A percentile compares a stretch with the other conserved stretches of the same genome.
Conservation (phyloP, 2,113 vertebrate genomes). For the Lethenteron reissneri region DNA sequence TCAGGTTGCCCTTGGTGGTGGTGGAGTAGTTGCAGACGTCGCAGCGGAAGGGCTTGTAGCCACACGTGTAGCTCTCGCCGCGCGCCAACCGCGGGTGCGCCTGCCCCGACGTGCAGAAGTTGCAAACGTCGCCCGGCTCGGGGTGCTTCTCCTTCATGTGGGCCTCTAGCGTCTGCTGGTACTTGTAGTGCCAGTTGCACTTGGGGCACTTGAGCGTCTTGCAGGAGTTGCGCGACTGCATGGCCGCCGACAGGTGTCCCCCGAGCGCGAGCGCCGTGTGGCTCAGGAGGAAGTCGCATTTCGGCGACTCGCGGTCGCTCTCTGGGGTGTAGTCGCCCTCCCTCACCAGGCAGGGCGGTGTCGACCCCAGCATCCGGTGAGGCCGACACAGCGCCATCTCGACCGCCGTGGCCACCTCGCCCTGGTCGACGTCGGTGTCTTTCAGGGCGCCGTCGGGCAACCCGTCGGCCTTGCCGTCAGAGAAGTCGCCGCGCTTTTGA, state of each 20-base stretch:
- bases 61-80: slow-evolving; percentile 97
- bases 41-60: slow-evolving; percentile 99
- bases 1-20: slow-evolving; percentile 99
- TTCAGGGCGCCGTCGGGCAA: too few relatives aligned
- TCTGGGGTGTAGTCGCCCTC: slow-evolving; percentile 20
- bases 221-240: slow-evolving; percentile 98
- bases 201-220: slow-evolving; percentile 99
- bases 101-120: slow-evolving; percentile 91
- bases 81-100: slow-evolving; percentile 87
- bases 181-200: slow-evolving; percentile 99
- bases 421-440: too few relatives aligned
- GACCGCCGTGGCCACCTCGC: too few relatives aligned
- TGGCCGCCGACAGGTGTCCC: slow-evolving; percentile 91
- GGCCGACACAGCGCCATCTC: too few relatives aligned
- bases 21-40: slow-evolving; percentile 99
- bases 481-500: not conserved
- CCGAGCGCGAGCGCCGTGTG: slow-evolving; percentile 87
- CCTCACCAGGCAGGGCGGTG: too few relatives aligned
- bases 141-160: slow-evolving; percentile 99
- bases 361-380: too few relatives aligned
- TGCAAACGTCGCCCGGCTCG: slow-evolving; percentile 82
- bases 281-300: slow-evolving; percentile 89
- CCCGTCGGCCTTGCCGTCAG: too few relatives aligned
- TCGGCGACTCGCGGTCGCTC: slow-evolving; percentile 91
- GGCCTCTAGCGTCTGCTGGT: slow-evolving; percentile 97